phyloP scores from a whole-genome alignment of 2,113 vertebrate genomes.

The Pagrus major region DNA sequence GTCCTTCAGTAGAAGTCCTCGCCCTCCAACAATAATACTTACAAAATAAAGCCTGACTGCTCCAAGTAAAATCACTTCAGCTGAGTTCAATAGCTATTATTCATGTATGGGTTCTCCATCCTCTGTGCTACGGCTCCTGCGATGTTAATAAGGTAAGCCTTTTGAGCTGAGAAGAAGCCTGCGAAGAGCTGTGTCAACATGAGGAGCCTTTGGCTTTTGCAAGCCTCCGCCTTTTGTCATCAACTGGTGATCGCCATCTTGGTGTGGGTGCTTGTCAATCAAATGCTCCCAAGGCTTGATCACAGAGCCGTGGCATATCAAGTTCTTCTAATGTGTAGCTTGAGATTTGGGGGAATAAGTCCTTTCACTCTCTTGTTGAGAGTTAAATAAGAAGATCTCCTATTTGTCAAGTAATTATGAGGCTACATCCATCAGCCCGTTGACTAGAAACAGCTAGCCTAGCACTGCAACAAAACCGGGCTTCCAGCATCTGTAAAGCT shows the following conservation, averaged over 20 bases:
- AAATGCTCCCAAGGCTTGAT: conserved; percentile 20
- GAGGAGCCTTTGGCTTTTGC: conserved; percentile 45
- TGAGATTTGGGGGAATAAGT: background rate
- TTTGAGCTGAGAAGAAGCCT: conserved; percentile 63
- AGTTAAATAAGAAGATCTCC: conserved; percentile 8
- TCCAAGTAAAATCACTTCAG: conserved; percentile 88
- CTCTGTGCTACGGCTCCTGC: conserved; percentile 72
- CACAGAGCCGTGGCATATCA: conserved; percentile 26
- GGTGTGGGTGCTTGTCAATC: conserved; percentile 34
- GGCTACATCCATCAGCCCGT: background rate
- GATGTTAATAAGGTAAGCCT: conserved; percentile 80
- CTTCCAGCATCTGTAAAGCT: background rate
- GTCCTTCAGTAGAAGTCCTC: conserved; percentile 80
- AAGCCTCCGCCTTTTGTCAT: conserved; percentile 57
- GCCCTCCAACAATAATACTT: conserved; percentile 86
- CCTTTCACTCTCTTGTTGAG: conserved; percentile 19
- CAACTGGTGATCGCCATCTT: conserved; percentile 45
- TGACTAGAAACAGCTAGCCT: background rate
- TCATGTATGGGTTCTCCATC: conserved; percentile 77
- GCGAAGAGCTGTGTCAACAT: conserved; percentile 67
- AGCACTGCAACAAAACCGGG: background rate
- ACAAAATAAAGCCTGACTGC: conserved; percentile 84
- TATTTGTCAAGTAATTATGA: background rate
- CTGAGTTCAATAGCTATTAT: conserved; percentile 84
- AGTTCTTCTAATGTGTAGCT: conserved; percentile 28